Evolutionary conservation across 2,797 vertebrate genomes (phyloP).

Genomic region (Spheniscus humboldti): DNA sequence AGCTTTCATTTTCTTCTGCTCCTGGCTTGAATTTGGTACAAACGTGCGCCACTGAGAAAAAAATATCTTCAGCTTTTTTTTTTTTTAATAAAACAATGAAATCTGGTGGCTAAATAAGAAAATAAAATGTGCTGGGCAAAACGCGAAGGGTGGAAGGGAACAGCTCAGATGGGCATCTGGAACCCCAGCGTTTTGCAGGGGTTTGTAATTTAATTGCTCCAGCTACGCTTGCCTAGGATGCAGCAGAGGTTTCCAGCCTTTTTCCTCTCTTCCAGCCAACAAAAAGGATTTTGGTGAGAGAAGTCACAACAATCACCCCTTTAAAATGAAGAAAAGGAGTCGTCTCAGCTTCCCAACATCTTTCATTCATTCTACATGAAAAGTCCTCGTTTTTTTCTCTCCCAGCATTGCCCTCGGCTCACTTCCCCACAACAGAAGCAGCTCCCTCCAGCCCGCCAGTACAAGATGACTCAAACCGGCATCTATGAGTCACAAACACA

Average conservation of each 20-base stretch:
- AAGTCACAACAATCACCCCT: not conserved
- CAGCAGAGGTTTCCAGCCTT: not conserved
- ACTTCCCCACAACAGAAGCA: not conserved
- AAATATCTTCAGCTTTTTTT: not conserved
- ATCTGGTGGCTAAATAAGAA: not conserved
- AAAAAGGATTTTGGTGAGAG: not conserved
- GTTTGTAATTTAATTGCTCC: not conserved
- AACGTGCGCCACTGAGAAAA: not conserved
- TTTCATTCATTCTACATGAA: conserved; percentile 1
- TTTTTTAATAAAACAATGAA: not conserved
- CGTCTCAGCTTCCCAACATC: not conserved
- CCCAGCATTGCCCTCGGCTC: not conserved
- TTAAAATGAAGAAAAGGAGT: conserved; percentile 15
- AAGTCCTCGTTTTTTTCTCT: not conserved
- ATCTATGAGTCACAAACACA: conserved; percentile 41
- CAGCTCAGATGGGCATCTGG: not conserved
- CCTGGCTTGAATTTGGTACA: not conserved
- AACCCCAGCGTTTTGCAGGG: not conserved
- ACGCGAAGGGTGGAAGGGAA: not conserved
- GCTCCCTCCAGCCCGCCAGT: not conserved
- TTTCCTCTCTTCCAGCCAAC: not conserved
- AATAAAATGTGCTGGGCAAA: not conserved
- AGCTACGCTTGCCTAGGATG: not conserved
- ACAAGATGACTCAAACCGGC: conserved; percentile 5
- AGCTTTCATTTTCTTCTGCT: not conserved